These are phyloP conservation scores for Zeus faber DNA, from an alignment of 2,113 vertebrate species.

Conservation along the genomic window DNA sequence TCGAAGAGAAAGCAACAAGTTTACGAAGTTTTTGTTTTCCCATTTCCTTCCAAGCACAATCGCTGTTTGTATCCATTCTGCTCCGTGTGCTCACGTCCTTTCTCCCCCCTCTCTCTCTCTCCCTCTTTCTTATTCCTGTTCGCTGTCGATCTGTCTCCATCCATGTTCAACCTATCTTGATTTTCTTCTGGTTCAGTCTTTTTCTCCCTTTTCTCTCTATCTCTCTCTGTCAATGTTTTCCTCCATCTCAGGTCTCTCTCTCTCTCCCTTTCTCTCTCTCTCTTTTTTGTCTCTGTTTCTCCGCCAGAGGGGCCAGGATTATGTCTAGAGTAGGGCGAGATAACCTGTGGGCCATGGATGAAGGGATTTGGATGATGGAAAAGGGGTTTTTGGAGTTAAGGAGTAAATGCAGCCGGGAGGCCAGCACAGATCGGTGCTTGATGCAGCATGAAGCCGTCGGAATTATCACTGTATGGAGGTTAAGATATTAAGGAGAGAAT, in stretches of 20 bases:
- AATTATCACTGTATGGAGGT: slow-evolving; percentile 33
- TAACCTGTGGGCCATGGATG: slow-evolving; percentile 54
- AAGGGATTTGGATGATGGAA: slow-evolving; percentile 53
- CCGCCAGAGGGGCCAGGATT: slow-evolving; percentile 42
- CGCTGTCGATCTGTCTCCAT: slow-evolving; percentile 17
- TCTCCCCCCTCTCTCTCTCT: slow-evolving; percentile 8
- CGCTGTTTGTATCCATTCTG: slow-evolving; percentile 32
- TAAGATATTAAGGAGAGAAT: slow-evolving; percentile 26
- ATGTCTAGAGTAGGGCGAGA: slow-evolving; percentile 47
- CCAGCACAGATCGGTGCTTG: slow-evolving; percentile 28
- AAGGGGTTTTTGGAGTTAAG: slow-evolving; percentile 25
- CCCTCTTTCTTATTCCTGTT: background rate
- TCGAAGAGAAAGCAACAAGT: no score
- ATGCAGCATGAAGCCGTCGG: slow-evolving; percentile 24
- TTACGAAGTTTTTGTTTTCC: slow-evolving; percentile 39
- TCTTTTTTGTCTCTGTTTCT: slow-evolving; percentile 10
- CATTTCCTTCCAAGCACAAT: slow-evolving; percentile 30
- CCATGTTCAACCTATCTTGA: background rate
- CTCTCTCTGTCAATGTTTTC: background rate
- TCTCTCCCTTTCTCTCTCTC: slow-evolving; percentile 18
- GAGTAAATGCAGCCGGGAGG: no score
- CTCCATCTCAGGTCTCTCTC: slow-evolving; percentile 17
- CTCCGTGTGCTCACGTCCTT: slow-evolving; percentile 12
- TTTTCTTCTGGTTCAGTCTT: background rate
- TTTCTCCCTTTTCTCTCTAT: slow-evolving; percentile 2